Evolutionary conservation across 92 coral and sea anemone species (phyloP), one percentile per base, ranked within the genome.

Genomic region (Galaxea fascicularis): DNA sequence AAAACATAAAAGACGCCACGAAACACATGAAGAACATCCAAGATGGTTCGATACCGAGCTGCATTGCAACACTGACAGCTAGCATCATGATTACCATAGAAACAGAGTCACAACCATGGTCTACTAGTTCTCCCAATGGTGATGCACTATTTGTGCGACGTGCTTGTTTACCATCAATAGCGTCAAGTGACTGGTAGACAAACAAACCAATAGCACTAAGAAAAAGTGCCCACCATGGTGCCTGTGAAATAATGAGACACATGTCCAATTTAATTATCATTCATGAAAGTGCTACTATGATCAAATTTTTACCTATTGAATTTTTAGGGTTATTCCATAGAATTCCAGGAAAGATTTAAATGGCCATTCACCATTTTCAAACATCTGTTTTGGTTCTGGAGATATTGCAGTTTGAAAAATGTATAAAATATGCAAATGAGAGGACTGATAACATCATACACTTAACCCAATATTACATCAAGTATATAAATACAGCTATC

Each of bases 61-160:
- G 90, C 0, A 88, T 9, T 35, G 98, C 93, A 47, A 94, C 65
- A 49, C 90, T 73, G 29, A 85, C 62, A 10, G 94, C 92, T 68
- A 92, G 62, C 26, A 85, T 68, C 68, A 95, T 88, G 16, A 91
- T 73, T 18, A 90, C 93, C 98, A 96, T 88, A 22, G 96, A 93
- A 51, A 94, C 59, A 3, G 98, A 91, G 85, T 96, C 98, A 92
- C 98, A 96, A 30, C 98, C 98, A 92, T 96, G 98, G 87, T 96
- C 98, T 22, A 96, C 90, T 27, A 96, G 90, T 74, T 96, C 98
- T 25, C 98, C 98, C 46, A 96, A 88, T 18, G 98, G 98, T 10
- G 98, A 96, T 47, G 89, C 93, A 65, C 87, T 73, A 21, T 83
- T 89, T 71, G 98, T 96, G 46, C 98, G 91, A 0, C 98, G 98